Base-by-base conservation (phyloP, 2,888 invertebrate genomes). In the Gisinianus flammeolus region DNA sequence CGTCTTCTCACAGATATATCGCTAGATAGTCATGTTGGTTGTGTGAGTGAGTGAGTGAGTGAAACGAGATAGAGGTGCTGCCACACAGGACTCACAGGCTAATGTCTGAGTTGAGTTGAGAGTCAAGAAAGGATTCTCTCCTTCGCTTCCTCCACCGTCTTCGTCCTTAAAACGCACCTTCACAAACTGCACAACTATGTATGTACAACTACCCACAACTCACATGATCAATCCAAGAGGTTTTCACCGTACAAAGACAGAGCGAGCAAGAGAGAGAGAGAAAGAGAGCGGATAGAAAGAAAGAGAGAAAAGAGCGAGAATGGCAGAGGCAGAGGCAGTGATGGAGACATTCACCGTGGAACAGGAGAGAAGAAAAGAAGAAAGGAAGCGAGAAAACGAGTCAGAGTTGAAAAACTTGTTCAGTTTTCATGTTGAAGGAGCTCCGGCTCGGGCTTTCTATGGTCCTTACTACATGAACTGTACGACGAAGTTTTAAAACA, bases 401-500 rank as follows among this genome's bases (percentile, higher is more conserved):
- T 58, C 12, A 8, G 26, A 56, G 56, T 56, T 56, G 56, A 66
- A 30, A 54, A 30, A 66, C 66, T 66, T 12, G 66, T 4, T 26
- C 66, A 28, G 19, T 31, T 66, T 66, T 19, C 30, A 30, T 12
- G 12, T 30, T 24, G 24, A 3, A 64, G 24, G 62, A 22, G 12
- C 24, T 64, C 62, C 12, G 12, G 12, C 62, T 24, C 26, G 12
- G 2, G 5, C 62, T 22, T 26, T 5, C 62, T 30, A 19, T 12
- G 19, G 8, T 66, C 1, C 69, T 31, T 22, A 30, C 22, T n/a
- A 22, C 69, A 35, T 6, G 33, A 12, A 33, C 31, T 5, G 56
- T 10, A 64, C 33, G 28, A 26, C 62, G 33, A 73, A 73, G 58
- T 58, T 73, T 73, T 58, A 73, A 73, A 73, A 73, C 62, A 62